Percentiles rank a stretch among this genome's conserved stretches.
Conservation (phyloP, 2,113 vertebrate species). For the Pelecanoides urinatrix region DNA sequence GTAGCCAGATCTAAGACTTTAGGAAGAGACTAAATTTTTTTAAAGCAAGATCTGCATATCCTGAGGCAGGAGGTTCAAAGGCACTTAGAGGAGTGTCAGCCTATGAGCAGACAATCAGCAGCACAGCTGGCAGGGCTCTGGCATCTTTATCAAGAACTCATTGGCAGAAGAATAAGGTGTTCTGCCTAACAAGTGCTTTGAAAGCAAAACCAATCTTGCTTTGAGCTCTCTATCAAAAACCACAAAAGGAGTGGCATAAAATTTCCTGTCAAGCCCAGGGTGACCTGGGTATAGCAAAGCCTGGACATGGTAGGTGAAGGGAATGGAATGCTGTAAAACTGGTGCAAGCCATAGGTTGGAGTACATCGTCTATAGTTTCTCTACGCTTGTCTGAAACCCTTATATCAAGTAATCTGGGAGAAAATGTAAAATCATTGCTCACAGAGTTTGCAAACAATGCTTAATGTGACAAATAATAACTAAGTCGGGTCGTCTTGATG, state of each 20-base stretch:
- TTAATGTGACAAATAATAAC: neutral
- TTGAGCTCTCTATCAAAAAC: neutral
- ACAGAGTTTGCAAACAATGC: neutral
- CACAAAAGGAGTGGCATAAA: neutral
- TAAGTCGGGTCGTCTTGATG: neutral
- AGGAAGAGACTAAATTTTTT: neutral
- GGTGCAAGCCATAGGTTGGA: neutral
- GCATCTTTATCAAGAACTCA: neutral
- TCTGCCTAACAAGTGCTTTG: neutral
- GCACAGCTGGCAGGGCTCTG: neutral
- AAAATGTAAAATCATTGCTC: neutral
- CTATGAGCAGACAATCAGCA: neutral
- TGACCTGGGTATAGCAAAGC: neutral
- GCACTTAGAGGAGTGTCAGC: neutral
- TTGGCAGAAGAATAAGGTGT: neutral
- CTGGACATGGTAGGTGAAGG: neutral
- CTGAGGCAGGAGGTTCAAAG: neutral
- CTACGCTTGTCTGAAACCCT: neutral
- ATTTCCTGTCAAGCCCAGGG: neutral
- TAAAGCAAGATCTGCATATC: neutral
- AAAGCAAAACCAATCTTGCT: neutral
- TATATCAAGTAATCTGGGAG: neutral
- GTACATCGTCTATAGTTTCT: neutral
- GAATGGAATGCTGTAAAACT: neutral
- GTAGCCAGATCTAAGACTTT: neutral